Conservation (phyloP, 2,113 vertebrate species). For the Struthidea cinerea region DNA sequence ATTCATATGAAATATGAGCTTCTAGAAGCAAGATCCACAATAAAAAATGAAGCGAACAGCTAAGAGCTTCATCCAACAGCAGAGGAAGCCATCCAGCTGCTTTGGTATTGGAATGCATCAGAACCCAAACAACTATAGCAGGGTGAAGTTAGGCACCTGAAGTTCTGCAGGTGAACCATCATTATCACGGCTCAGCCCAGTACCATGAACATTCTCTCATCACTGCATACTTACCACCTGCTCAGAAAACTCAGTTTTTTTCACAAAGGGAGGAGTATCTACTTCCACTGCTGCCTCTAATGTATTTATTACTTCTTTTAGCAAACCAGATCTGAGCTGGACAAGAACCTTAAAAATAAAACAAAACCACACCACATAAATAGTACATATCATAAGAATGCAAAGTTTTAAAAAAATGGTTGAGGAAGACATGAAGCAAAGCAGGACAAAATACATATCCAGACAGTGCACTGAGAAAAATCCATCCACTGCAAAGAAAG, state of each 20-base stretch:
- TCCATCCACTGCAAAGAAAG: background rate
- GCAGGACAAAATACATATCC: background rate
- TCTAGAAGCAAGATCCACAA: background rate
- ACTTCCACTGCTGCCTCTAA: conserved; percentile 66
- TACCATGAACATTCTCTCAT: background rate
- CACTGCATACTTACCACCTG: conserved; percentile 81
- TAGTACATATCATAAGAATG: background rate
- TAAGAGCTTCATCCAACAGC: background rate
- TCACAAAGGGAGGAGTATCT: conserved; percentile 76
- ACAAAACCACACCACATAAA: background rate
- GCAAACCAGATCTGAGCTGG: conserved; percentile 68
- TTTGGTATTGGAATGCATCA: background rate
- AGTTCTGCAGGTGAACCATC: background rate
- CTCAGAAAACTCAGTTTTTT: conserved; percentile 77
- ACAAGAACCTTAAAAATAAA: conserved; percentile 77
- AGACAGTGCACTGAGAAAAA: background rate
- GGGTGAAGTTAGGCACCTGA: background rate
- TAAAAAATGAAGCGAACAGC: background rate
- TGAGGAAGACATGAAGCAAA: background rate
- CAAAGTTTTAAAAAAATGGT: background rate
- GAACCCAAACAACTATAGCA: background rate
- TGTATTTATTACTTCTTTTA: conserved; percentile 65
- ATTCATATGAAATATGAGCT: background rate
- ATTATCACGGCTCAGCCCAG: background rate
- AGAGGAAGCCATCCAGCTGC: background rate